A percentile compares a stretch with the other conserved stretches of the same genome.
These are phyloP conservation scores for Cynodonichthys magdalenae DNA, from an alignment of 2,797 vertebrate genomes.

Conservation along the genomic window DNA sequence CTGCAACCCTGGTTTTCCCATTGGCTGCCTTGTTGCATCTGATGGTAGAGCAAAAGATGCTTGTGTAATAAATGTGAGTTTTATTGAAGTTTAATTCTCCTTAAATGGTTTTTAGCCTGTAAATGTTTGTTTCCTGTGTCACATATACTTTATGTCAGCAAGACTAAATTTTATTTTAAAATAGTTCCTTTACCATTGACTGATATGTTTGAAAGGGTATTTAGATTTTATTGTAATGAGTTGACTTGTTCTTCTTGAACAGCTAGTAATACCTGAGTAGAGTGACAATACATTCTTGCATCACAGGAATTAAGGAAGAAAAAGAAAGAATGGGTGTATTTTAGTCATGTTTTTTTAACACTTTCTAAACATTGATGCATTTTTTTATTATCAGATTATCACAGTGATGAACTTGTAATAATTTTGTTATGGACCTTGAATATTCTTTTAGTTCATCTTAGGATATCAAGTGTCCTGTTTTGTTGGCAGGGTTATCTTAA, in stretches of 20 bases:
- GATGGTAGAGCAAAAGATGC: conserved; percentile 86
- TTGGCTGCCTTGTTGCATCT: conserved; percentile 87
- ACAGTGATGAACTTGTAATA: not conserved
- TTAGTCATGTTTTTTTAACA: not conserved
- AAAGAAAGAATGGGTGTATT: not conserved
- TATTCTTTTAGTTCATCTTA: not conserved
- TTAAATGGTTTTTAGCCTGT: conserved; percentile 2
- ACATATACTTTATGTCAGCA: no score
- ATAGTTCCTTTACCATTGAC: not conserved
- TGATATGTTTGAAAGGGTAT: not conserved
- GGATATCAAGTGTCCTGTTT: not conserved
- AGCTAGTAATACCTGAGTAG: not conserved
- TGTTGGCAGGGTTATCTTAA: not conserved
- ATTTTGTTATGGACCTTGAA: not conserved
- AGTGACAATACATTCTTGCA: no score
- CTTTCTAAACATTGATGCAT: not conserved
- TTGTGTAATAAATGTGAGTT: conserved; percentile 90
- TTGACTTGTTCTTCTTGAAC: not conserved
- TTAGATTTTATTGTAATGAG: not conserved
- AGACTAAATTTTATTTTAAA: no score
- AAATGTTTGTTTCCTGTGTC: not conserved
- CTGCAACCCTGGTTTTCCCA: conserved; percentile 92
- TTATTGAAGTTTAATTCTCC: not conserved
- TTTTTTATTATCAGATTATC: not conserved
- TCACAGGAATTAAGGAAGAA: not conserved